Base-by-base conservation (phyloP, 2,888 invertebrate species). In the Acleris cristana region DNA sequence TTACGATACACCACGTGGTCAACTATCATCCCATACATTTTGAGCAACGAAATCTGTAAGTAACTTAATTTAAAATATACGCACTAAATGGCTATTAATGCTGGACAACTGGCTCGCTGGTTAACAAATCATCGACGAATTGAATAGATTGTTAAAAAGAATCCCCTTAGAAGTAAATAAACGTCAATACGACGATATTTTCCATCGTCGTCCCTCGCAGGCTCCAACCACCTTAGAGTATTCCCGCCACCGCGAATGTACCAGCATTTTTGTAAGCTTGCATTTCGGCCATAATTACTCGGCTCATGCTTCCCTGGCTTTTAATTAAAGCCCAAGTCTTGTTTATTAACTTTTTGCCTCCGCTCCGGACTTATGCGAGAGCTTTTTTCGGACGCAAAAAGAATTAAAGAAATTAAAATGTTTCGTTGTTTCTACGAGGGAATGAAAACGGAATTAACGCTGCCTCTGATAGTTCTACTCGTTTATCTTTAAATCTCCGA, bases 391-490 rank as follows among this genome's bases (percentile, higher is more conserved):
- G 67, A 57, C 62, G 67, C 53, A 58, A 53, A 67, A 62, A 58
- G 74, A 74, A 74, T 75, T 74, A 74, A 74, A 74, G 71, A 74
- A 72, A 75, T 76, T 76, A 74, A 76, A 76, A 74, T 74, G 72
- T 75, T 73, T 72, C 74, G 70, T 65, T 71, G 71, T 71, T 69
- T 69, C 65, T 55, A 61, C 61, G 62, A 57, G 64, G 65, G 62
- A 70, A 72, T 72, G 67, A 70, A 66, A 71, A 68, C 57, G 57
- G 66, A 70, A 70, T 71, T 66, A 63, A 69, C 60, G 61, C 71
- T 65, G 65, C 58, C 49, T 14, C 40, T 63, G 63, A 67, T 67
- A 67, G 67, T 63, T 67, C 45, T 56, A n/a, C 59, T 21, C 61
- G 57, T 57, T 53, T 56, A 45, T 58, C 52, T 52, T 45, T 62